Base-by-base conservation (phyloP, 2,113 vertebrate species). In the Protomyctophum bolini region DNA sequence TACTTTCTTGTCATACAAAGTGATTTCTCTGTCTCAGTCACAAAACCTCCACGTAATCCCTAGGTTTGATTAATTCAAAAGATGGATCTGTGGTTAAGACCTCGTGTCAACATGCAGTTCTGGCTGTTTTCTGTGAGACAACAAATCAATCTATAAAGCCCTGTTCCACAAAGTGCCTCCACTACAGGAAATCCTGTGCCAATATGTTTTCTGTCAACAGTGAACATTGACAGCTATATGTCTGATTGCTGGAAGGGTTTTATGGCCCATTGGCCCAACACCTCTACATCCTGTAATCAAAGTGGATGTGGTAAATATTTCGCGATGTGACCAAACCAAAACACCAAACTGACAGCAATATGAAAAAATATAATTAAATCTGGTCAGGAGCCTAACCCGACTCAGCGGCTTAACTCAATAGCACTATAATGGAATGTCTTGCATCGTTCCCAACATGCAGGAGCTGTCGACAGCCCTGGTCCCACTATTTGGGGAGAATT, bases 121-220 rank as follows among this genome's bases (percentile, higher is more conserved):
- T 79, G 2, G 77, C 72, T 80, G 63, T 83, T 83, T 69, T 76
- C 76, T 78, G 21, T 21, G 65, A 68, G 74, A 80, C 33, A 84
- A 82, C 68, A 82, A 82, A 77, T 59, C 64, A 51, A 72, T 41
- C 33, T 41, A 41, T 68, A 64, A 81, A 79, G 81, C 45, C 74
- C 67, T 55, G 10, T 28, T 65, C 77, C 81, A 66, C 45, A 6
- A 28, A 83, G 83, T 41, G 82, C 76, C 76, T 71, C 66, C 72
- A 58, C 68, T 68, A 41, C 33, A 41, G 5, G 66, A 79, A 77
- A 79, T 62, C 77, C 77, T 77, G 76, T 77, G 73, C 75, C 61
- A 81, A 88, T 81, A 83, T 72, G 65, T 80, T 84, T 87, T 72
- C 71, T 72, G 50, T 77, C 80, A 29, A 29, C 56, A 41, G 15